Base-by-base conservation (phyloP, 2,113 vertebrate species). In the Corythaeola cristata region DNA sequence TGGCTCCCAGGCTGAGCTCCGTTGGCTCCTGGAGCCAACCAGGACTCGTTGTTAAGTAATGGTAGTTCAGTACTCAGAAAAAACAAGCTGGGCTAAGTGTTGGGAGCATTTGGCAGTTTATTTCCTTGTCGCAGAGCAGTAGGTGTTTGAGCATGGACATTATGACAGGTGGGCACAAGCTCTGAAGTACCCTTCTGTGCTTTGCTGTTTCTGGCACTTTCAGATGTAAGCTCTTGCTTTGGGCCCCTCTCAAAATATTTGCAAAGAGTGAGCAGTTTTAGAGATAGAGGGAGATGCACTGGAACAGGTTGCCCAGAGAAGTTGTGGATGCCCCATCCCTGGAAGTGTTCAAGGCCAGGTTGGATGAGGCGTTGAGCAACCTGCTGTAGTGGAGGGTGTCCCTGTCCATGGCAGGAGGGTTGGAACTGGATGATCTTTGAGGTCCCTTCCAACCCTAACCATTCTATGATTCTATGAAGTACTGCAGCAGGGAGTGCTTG, bases 111-210 rank as follows among this genome's bases (percentile, higher is more conserved):
- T 72, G 53, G 13, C n/a, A 90, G 56, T 9, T 50, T 85, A 33
- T 64, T 58, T 55, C 37, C 75, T 32, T 76, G 79, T 73, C 7
- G 2, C 49, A 92, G 62, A 60, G 26, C 53, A 49, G 45, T 20
- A 69, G 53, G 74, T 1, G 0, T 4, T 76, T 80, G 20, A 0
- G 0, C 63, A 50, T 5, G 27, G 33, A n/a, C 56, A 71, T 56
- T 41, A 33, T 22, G 59, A 28, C 11, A 41, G n/a, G 47, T n/a
- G n/a, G 53, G 5, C 64, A 22, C 9, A 33, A 82, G 37, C 27
- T n/a, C 52, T 58, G 56, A 58, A 62, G 53, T 35, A 15, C 1
- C 1, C 39, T 66, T 66, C 33, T 44, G 16, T 53, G 24, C 41
- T 50, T 59, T 9, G 3, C 27, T 24, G 35, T 35, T 91, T 66